Evolutionary conservation across 2,797 vertebrate genomes (phyloP).

Genomic region (Pseudochirops corinnae): DNA sequence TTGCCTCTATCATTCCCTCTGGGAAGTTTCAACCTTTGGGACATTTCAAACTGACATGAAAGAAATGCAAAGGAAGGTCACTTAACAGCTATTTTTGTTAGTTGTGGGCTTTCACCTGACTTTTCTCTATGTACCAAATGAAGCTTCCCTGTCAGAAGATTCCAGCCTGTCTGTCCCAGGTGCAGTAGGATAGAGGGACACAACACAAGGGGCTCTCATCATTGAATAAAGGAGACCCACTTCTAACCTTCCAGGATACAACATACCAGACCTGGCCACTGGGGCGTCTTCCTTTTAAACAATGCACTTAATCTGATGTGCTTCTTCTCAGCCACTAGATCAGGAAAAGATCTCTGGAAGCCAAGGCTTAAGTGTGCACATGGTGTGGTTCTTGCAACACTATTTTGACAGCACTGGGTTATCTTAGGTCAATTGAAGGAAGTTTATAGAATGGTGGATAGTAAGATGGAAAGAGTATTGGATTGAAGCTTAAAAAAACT

Average conservation of each 20-base stretch:
- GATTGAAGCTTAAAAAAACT: neutral
- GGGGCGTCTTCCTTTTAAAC: neutral
- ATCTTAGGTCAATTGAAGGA: neutral
- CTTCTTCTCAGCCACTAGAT: neutral
- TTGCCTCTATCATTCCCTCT: constrained; percentile 60
- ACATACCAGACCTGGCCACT: constrained; percentile 1
- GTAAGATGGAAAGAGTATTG: neutral
- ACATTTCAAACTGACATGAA: constrained; percentile 62
- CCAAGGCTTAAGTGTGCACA: neutral
- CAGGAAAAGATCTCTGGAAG: neutral
- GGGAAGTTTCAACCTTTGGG: constrained; percentile 65
- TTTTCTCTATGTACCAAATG: neutral
- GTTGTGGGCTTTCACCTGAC: constrained; percentile 24
- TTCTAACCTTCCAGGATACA: neutral
- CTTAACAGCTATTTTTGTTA: constrained; percentile 37
- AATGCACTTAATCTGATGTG: neutral
- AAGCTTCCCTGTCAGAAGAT: neutral
- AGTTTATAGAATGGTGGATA: neutral
- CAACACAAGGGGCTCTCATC: neutral
- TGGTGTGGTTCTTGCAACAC: neutral
- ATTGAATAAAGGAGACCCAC: neutral
- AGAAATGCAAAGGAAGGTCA: constrained; percentile 44
- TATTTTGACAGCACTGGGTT: neutral
- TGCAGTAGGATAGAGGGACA: neutral
- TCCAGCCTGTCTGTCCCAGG: neutral